A percentile compares a stretch with the other conserved stretches of the same genome.
phyloP scores from a whole-genome alignment of 1,140 invertebrate species.

The Listronotus oregonensis region DNA sequence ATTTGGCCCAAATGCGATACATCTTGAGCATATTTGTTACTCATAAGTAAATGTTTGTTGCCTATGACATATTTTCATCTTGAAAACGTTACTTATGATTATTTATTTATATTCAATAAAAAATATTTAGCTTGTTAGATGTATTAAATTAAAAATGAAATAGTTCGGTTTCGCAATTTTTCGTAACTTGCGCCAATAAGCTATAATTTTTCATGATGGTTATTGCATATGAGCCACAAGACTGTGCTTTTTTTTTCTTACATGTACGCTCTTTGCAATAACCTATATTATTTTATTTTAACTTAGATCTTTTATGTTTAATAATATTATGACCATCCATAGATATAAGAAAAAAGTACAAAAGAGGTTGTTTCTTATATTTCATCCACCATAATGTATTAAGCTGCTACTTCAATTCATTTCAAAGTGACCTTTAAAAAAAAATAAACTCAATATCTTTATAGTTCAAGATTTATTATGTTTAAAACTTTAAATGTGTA shows the following conservation, averaged over 20 bases:
- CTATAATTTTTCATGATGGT: background rate
- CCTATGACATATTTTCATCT: slow-evolving; percentile 1
- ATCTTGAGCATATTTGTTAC: background rate
- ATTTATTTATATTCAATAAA: slow-evolving; percentile 2
- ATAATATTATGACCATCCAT: slow-evolving; percentile 15
- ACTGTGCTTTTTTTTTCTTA: slow-evolving; percentile 7
- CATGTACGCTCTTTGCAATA: background rate
- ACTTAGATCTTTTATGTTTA: background rate
- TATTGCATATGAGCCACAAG: slow-evolving; percentile 5
- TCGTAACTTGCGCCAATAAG: too few species aligned
- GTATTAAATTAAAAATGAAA: background rate
- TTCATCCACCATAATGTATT: background rate
- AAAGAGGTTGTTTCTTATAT: slow-evolving; percentile 6
- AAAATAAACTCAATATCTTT: too few species aligned
- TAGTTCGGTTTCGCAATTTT: too few species aligned
- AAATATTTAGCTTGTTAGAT: background rate
- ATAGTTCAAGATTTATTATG: too few species aligned
- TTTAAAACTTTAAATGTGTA: too few species aligned
- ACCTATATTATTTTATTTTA: background rate
- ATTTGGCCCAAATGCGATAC: background rate
- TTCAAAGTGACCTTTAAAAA: too few species aligned
- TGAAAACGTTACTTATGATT: background rate
- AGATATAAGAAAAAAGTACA: slow-evolving; percentile 20
- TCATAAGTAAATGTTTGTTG: slow-evolving; percentile 3
- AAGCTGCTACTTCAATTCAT: background rate